Evolutionary conservation across 2,113 vertebrate genomes (phyloP).

Genomic region (Ivindomyrus marchei): DNA sequence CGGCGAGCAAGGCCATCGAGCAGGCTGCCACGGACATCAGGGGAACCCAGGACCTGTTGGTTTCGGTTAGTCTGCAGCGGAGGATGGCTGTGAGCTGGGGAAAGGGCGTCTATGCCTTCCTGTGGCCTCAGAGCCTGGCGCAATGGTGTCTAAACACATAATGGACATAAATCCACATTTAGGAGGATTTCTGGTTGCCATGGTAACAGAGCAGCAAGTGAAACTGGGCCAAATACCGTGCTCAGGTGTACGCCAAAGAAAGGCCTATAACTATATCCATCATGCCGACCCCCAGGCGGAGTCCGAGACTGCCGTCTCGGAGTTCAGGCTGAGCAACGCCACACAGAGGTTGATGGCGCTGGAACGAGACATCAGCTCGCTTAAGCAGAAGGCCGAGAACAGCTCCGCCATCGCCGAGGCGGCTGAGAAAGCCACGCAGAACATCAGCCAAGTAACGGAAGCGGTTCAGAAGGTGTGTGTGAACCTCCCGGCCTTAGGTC

Average conservation of each 20-base stretch:
- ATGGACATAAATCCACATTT: background rate
- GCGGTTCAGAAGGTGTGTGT: constrained; percentile 69
- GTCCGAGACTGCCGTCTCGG: constrained; percentile 78
- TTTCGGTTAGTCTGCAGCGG: constrained; percentile 66
- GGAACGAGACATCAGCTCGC: constrained; percentile 68
- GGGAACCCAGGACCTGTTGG: constrained; percentile 78
- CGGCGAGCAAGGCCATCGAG: constrained; percentile 78
- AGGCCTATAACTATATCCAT: background rate
- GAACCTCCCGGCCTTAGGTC: background rate
- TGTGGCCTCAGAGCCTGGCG: background rate
- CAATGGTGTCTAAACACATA: background rate
- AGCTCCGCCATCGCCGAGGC: constrained; percentile 54
- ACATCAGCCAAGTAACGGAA: constrained; percentile 61
- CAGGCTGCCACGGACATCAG: constrained; percentile 79
- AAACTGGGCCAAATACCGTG: background rate
- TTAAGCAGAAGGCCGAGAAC: constrained; percentile 68
- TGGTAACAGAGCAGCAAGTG: background rate
- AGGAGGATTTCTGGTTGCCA: background rate
- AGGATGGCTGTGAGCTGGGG: background rate
- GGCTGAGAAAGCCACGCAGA: constrained; percentile 61
- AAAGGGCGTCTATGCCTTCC: background rate
- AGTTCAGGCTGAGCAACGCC: constrained; percentile 75
- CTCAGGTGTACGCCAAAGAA: background rate
- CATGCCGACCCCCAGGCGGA: constrained; percentile 65
- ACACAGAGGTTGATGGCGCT: constrained; percentile 73